Base-by-base conservation (phyloP, 2,113 vertebrate species). In the Antennarius striatus region DNA sequence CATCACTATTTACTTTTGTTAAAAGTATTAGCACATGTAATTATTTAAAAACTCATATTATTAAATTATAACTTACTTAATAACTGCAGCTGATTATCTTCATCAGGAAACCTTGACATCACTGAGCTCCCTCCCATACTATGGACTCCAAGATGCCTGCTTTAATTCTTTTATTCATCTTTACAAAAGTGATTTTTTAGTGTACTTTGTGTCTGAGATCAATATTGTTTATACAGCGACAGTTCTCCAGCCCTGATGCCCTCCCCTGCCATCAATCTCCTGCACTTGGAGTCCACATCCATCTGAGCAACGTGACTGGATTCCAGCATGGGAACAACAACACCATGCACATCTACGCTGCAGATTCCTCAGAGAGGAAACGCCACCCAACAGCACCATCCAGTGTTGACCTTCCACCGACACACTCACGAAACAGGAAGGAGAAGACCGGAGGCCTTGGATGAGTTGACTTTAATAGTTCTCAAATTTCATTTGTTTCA, bases 321-420 rank as follows among this genome's bases (percentile, higher is more conserved):
- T 1, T 91, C 0, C 90, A 91, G 76, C 6, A 29, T 0, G 92
- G 92, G 4, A 11, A 81, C 77, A 40, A 83, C 68, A 93, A 91
- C 81, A 6, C 0, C 54, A 84, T 90, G 83, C 0, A 40, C 68
- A 72, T 90, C 59, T 4, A 3, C 3, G 1, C 5, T 2, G 0
- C 46, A 0, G 22, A 50, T 15, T 12, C 3, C 3, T 0, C 0
- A 0, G 82, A 86, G 7, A 80, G 88, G 73, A 81, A 4, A 28
- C 80, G 91, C 0, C 89, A 87, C 73, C 77, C 52, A 0, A 91
- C 92, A 6, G 91, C 91, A 0, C 91, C 92, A 0, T 29, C 90
- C 2, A 63, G 59, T 0, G 43, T 80, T 22, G 36, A 55, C 10
- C 1, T 40, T 14, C 28, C 56, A 0, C 5, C 0, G 0, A 13